Percentiles rank a stretch among this genome's conserved stretches.
These are phyloP conservation scores for Aptenodytes patagonicus DNA, from an alignment of 2,113 vertebrate species.

Conservation along the genomic window DNA sequence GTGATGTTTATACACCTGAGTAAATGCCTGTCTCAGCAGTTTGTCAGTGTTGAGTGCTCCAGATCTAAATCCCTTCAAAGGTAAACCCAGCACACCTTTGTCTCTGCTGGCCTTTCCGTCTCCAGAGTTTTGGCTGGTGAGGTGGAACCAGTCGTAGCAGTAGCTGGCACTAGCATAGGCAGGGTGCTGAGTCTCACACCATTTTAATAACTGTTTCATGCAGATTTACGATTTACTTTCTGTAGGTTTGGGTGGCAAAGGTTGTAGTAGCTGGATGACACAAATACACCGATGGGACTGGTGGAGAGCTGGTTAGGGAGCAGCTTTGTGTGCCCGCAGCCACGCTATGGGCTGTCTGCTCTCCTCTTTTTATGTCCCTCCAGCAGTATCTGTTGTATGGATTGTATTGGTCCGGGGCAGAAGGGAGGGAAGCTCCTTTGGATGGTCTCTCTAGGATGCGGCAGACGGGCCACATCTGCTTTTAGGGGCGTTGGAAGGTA, in stretches of 20 bases:
- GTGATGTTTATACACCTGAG: slow-evolving; percentile 43
- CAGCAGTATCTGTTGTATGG: not conserved
- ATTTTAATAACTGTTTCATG: not conserved
- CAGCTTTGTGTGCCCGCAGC: not conserved
- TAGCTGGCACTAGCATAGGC: not conserved
- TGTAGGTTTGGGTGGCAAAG: not conserved
- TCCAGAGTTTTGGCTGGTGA: not conserved
- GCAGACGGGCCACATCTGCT: not conserved
- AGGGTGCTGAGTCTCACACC: not conserved
- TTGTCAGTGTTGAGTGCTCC: not conserved
- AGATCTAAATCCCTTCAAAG: slow-evolving; percentile 55
- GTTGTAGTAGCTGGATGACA: not conserved
- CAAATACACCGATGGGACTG: not conserved
- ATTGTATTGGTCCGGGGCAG: not conserved
- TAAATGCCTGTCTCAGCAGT: slow-evolving; percentile 59
- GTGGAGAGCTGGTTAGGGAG: not conserved
- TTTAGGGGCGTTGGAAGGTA: not conserved
- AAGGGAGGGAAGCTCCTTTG: not conserved
- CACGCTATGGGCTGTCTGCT: not conserved
- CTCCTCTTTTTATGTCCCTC: not conserved
- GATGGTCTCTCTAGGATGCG: not conserved
- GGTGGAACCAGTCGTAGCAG: not conserved
- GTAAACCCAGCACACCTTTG: slow-evolving; percentile 32
- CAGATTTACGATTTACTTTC: not conserved
- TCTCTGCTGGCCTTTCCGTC: not conserved